Percentiles rank a stretch among this genome's conserved stretches.
phyloP scores from a whole-genome alignment of 2,888 invertebrate species.

The Mellilla xanthometata region DNA sequence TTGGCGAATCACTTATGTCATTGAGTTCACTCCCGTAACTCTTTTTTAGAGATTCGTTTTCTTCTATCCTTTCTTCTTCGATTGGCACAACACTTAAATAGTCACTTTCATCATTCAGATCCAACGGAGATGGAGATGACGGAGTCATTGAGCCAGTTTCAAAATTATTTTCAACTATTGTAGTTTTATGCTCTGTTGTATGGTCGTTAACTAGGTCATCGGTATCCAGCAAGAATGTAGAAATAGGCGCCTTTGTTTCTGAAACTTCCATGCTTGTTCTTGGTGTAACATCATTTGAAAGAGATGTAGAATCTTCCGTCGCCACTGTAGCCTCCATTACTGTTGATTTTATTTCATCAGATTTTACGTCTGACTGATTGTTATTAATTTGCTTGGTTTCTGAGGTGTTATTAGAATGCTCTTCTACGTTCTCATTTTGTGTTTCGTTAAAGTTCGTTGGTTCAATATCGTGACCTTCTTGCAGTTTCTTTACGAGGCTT shows the following conservation, averaged over 20 bases:
- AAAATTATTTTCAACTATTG: constrained; percentile 29
- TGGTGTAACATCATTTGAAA: constrained; percentile 29
- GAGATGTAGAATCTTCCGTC: constrained; percentile 36
- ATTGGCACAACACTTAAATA: constrained; percentile 70
- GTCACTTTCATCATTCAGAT: constrained; percentile 40
- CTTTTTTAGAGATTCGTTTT: constrained; percentile 49
- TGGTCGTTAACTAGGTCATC: constrained; percentile 61
- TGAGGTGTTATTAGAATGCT: constrained; percentile 41
- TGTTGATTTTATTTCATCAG: constrained; percentile 25
- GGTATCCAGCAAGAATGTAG: constrained; percentile 67
- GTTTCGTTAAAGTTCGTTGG: constrained; percentile 65
- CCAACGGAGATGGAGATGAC: constrained; percentile 23
- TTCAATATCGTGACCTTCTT: constrained; percentile 79
- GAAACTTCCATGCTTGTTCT: constrained; percentile 22
- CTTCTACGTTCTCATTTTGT: constrained; percentile 67
- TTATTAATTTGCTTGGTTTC: constrained; percentile 28
- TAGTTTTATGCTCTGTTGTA: constrained; percentile 30
- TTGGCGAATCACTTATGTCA: constrained; percentile 73
- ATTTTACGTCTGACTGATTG: constrained; percentile 16
- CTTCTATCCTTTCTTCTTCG: constrained; percentile 42
- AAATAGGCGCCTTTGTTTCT: constrained; percentile 42
- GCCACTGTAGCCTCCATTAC: constrained; percentile 25
- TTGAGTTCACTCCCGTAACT: constrained; percentile 60
- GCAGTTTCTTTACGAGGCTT: constrained; percentile 82
- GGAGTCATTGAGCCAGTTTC: constrained; percentile 32